Base-by-base conservation (phyloP, 2,797 vertebrate genomes). In the Sebastolobus altivelis region DNA sequence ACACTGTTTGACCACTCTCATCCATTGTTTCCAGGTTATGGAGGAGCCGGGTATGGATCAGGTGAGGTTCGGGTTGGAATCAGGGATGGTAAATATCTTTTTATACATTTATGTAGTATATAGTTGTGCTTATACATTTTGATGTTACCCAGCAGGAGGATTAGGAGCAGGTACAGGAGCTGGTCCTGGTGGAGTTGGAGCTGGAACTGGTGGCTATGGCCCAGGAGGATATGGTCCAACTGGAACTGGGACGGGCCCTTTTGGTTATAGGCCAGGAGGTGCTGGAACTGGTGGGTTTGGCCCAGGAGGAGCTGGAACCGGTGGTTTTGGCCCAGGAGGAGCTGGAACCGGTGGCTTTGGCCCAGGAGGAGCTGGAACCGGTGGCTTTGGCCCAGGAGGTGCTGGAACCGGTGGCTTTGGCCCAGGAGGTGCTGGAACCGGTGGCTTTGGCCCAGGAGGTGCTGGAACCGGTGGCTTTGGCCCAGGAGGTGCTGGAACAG, bases 41-140 rank as follows among this genome's bases (percentile, higher is more conserved):
- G 87, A 3, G 89, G 82, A 70, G 13, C 79, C 54, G 87, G 83
- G 1, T 82, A 78, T 75, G 89, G 88, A 59, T 27, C 81, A 87
- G 87, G 88, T 92, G 37, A 82, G 75, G 22, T 35, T 55, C 10
- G 0, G 5, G 9, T 63, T 29, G 27, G 8, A 10, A 59, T 37
- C 8, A 7, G 2, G 7, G 3, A 31, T 31, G 22, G 7, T 60
- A 11, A 33, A 58, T 55, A 27, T 43, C 4, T 71, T 65, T 65
- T 13, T 20, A 33, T 35, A 61, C 27, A 66, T 71, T 43, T 43
- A 40, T 68, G 11, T 55, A 29, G 5, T 63, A 43, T 31, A 40
- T n/a, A 55, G 16, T 31, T 29, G 11, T 71, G n/a, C 16, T 65
- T 14, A 75, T 31, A 56, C 59, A 66, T 25, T 60, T 31, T 31